phyloP scores from a whole-genome alignment of 2,797 vertebrate species.

The Coregonus ussuriensis region DNA sequence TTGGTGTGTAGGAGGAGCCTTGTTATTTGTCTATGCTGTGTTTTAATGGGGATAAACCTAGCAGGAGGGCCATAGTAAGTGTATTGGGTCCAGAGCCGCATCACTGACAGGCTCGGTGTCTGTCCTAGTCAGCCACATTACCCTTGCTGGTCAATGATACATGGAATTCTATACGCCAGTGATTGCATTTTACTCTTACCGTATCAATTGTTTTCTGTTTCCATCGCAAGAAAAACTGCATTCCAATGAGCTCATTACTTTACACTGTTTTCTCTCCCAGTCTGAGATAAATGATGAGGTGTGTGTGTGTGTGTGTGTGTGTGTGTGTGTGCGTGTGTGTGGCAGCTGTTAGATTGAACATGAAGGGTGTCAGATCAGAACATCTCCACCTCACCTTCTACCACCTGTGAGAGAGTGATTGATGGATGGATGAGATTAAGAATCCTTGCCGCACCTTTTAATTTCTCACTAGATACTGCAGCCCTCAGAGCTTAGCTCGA shows the following conservation, averaged over 20 bases:
- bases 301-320: too few species aligned
- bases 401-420: neutral
- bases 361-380: constrained; percentile 18
- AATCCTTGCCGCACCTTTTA: neutral
- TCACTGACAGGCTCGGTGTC: neutral
- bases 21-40: constrained; percentile 34
- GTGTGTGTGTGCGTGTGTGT: constrained; percentile 10
- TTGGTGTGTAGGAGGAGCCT: neutral
- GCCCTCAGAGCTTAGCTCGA: neutral
- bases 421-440: neutral
- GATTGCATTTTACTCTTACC: neutral
- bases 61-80: constrained; percentile 24
- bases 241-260: constrained; percentile 22
- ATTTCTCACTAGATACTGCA: neutral
- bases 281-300: constrained; percentile 39
- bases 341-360: constrained; percentile 32
- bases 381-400: neutral
- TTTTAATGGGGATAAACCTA: constrained; percentile 12
- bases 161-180: neutral
- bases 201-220: neutral
- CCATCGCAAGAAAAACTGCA: constrained; percentile 15
- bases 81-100: constrained; percentile 12
- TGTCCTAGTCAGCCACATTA: neutral
- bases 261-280: constrained; percentile 20
- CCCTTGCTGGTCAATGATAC: neutral